phyloP scores from a whole-genome alignment of 1,140 invertebrate genomes.

The Drosophila athabasca region DNA sequence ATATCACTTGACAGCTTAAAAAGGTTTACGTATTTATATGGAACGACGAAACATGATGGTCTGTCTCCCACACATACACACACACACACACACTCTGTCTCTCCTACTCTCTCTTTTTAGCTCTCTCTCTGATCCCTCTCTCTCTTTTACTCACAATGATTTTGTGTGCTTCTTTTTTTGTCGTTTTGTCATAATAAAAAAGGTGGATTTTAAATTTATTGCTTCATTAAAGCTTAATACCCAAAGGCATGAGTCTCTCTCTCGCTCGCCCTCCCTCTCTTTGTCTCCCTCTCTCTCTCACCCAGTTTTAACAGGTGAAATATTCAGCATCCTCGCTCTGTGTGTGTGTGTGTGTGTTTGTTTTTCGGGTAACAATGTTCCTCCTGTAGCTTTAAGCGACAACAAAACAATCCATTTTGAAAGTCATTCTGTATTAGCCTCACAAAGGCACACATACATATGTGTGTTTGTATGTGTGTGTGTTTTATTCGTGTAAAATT shows the following conservation, averaged over 20 bases:
- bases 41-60: constrained; percentile 35
- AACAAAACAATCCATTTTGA: constrained; percentile 52
- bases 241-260: constrained; percentile 52
- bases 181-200: constrained; percentile 64
- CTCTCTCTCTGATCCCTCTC: not conserved
- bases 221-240: constrained; percentile 80
- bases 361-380: constrained; percentile 19
- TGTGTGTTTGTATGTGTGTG: not conserved
- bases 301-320: constrained; percentile 73
- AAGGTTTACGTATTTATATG: constrained; percentile 81
- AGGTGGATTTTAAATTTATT: constrained; percentile 79
- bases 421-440: constrained; percentile 49
- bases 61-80: too few relatives aligned
- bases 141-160: constrained; percentile 7
- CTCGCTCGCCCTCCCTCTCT: not conserved
- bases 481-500: not conserved
- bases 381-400: constrained; percentile 36
- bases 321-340: constrained; percentile 59
- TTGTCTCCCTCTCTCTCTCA: constrained; percentile 14
- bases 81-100: too few relatives aligned
- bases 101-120: not conserved
- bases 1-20: constrained; percentile 82
- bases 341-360: constrained; percentile 3
- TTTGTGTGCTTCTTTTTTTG: constrained; percentile 19
- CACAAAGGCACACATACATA: too few relatives aligned